These are phyloP conservation scores for Ophonus ardosiacus DNA, from an alignment of 2,888 invertebrate genomes.

Conservation along the genomic window DNA sequence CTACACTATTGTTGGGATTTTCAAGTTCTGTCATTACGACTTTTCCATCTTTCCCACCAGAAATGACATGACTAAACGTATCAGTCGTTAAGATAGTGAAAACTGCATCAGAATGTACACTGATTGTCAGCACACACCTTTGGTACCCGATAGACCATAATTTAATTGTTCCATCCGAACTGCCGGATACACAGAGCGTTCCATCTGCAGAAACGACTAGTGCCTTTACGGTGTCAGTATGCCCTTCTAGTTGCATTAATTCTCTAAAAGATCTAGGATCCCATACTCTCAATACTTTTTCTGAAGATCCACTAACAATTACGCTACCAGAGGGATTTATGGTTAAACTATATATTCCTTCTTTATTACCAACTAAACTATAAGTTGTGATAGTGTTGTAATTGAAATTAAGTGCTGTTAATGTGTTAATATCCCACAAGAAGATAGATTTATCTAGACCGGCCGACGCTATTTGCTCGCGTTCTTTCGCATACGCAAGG, in stretches of 20 bases:
- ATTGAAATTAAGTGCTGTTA: slow-evolving; percentile 97
- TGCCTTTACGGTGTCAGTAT: slow-evolving; percentile 98
- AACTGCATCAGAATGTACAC: slow-evolving; percentile 96
- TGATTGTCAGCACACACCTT: slow-evolving; percentile 90
- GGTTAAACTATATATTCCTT: slow-evolving; percentile 98
- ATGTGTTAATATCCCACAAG: slow-evolving; percentile 98
- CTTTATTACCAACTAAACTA: slow-evolving; percentile 96
- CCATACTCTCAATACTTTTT: slow-evolving; percentile 97
- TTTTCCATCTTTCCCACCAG: slow-evolving; percentile 95
- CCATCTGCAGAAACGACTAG: slow-evolving; percentile 96
- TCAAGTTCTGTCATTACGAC: slow-evolving; percentile 95
- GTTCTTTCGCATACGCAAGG: slow-evolving; percentile 97
- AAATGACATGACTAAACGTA: slow-evolving; percentile 94
- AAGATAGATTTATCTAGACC: slow-evolving; percentile 98
- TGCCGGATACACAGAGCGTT: slow-evolving; percentile 96
- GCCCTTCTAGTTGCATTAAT: slow-evolving; percentile 97
- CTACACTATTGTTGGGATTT: slow-evolving; percentile 88
- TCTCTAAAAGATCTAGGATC: slow-evolving; percentile 97
- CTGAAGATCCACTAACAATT: slow-evolving; percentile 97
- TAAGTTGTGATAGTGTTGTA: slow-evolving; percentile 99
- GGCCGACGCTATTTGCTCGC: slow-evolving; percentile 97
- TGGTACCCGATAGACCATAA: slow-evolving; percentile 98
- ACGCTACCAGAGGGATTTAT: slow-evolving; percentile 98
- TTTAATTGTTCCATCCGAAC: slow-evolving; percentile 98
- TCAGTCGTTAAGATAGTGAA: slow-evolving; percentile 97